Percentiles rank a stretch among this genome's conserved stretches.
Evolutionary conservation across 1,140 invertebrate genomes (phyloP).

Genomic region (Psilanteris sp.): DNA sequence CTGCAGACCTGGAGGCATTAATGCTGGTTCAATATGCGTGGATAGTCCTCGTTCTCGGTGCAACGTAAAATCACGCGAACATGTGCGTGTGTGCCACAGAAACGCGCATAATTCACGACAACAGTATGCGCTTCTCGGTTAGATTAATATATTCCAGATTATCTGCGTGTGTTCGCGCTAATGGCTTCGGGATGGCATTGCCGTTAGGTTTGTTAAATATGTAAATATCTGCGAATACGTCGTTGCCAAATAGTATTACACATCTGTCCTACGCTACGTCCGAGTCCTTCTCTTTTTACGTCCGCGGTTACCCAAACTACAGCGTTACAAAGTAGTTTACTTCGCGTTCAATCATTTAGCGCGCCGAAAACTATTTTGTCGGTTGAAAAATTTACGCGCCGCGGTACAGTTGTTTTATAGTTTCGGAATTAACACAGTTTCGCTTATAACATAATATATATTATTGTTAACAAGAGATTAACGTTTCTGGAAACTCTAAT

Average conservation of each 20-base stretch:
- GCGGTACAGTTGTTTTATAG: no score
- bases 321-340: constrained; percentile 37
- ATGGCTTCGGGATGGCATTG: constrained; percentile 59
- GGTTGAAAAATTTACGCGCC: no score
- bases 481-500: no score
- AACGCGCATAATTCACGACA: constrained; percentile 63
- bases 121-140: constrained; percentile 56
- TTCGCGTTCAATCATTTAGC: constrained; percentile 31
- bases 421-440: no score
- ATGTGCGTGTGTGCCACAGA: constrained; percentile 44
- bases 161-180: constrained; percentile 64
- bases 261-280: constrained; percentile 12
- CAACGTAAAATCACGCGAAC: constrained; percentile 48
- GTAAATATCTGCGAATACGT: constrained; percentile 60
- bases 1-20: constrained; percentile 64
- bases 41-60: constrained; percentile 54
- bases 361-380: neutral
- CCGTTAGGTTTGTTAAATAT: constrained; percentile 67
- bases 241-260: constrained; percentile 42
- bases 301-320: constrained; percentile 2
- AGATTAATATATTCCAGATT: constrained; percentile 68
- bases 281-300: constrained; percentile 45
- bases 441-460: no score
- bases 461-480: no score
- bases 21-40: constrained; percentile 64